Conservation (phyloP, 1,140 invertebrate species). For the Drosophila malerkotliana region DNA sequence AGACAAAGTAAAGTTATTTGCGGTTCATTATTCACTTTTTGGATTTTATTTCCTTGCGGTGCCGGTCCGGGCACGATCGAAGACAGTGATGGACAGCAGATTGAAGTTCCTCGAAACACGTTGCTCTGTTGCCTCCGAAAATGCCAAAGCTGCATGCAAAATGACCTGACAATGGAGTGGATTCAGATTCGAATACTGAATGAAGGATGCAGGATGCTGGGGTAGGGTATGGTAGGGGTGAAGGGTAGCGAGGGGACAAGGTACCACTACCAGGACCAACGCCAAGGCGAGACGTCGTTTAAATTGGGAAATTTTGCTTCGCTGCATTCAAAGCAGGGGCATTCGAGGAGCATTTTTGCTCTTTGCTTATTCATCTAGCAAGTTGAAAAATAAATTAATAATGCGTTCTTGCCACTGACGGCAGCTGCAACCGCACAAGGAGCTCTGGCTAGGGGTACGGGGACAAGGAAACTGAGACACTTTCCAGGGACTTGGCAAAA, state of each 20-base stretch:
- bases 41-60: conserved; percentile 74
- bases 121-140: conserved; percentile 25
- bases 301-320: conserved; percentile 71
- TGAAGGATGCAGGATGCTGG: background rate
- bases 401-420: conserved; percentile 80
- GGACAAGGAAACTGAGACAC: conserved; percentile 26
- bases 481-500: conserved; percentile 42
- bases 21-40: conserved; percentile 83
- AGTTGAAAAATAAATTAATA: conserved; percentile 83
- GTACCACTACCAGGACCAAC: background rate
- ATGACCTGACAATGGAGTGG: conserved; percentile 64
- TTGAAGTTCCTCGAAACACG: conserved; percentile 68
- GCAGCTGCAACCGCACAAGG: conserved; percentile 74
- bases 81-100: conserved; percentile 78
- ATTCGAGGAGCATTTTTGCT: conserved; percentile 67
- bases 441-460: conserved; percentile 1
- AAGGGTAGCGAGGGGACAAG: background rate
- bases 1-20: conserved; percentile 79
- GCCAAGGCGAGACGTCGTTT: conserved; percentile 47
- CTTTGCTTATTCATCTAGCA: conserved; percentile 82
- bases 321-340: conserved; percentile 28
- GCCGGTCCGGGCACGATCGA: conserved; percentile 59
- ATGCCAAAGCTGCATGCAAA: conserved; percentile 66
- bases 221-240: background rate
- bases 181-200: conserved; percentile 13